Base-by-base conservation (phyloP, 2,113 vertebrate species). In the Cyanistes caeruleus region DNA sequence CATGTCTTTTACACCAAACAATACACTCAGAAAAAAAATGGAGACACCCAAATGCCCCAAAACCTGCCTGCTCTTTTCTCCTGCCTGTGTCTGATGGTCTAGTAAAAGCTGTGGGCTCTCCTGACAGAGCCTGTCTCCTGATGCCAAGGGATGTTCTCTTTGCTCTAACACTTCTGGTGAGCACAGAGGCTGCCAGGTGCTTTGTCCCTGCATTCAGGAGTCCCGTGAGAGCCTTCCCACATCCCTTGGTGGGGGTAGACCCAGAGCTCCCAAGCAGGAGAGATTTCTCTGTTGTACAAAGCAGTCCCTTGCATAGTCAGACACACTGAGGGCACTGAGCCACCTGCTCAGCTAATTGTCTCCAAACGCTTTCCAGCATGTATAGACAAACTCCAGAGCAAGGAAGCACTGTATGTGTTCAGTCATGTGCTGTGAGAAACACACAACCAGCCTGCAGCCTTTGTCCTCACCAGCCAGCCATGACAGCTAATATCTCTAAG, bases 31-130 rank as follows among this genome's bases (percentile, higher is more conserved):
- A 23, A 82, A 84, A 84, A 39, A 62, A 91, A 4, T 4, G 2
- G 10, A 68, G 9, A 23, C 8, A 24, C 5, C 9, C 0, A 0
- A n/a, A 60, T 76, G 48, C 13, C 48, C 31, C 19, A 19, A 60
- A 59, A 59, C 14, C 46, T 72, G 28, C 6, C 39, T 30, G 9
- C 14, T 68, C 31, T 87, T 80, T 74, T 81, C 33, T 49, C n/a
- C 28, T 63, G 25, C 20, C 44, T 52, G 7, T 46, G 13, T 60
- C 64, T 74, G 37, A 46, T 18, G 13, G 13, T 37, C 51, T 60
- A 41, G 78, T 51, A 63, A 55, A 76, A 84, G 37, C 10, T 7
- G 37, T 17, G 48, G 87, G 13, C 14, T 82, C 39, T 82, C 44
- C 41, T 75, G n/a, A 37, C 20, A 55, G 19, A 58, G 10, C 28